A percentile compares a stretch with the other conserved stretches of the same genome.
These are phyloP conservation scores for Sinosuthora webbiana DNA, from an alignment of 2,113 vertebrate genomes.

Conservation along the genomic window DNA sequence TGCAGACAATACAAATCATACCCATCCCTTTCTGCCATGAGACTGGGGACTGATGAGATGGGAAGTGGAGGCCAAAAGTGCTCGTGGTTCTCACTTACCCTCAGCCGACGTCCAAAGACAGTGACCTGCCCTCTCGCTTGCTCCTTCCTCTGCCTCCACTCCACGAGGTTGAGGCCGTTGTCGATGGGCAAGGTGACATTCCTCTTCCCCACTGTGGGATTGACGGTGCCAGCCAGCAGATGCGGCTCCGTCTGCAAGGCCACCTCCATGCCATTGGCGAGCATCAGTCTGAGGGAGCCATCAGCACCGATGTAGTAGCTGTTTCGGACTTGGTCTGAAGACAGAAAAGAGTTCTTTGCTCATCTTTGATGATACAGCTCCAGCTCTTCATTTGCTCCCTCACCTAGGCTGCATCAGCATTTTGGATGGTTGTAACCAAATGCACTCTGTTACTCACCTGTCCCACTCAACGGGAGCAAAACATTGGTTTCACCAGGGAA, in stretches of 20 bases:
- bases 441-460: not conserved
- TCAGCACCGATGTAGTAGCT: conserved; percentile 96
- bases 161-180: conserved; percentile 94
- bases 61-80: not conserved
- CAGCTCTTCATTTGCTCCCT: not conserved
- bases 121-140: conserved; percentile 94
- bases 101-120: conserved; percentile 90
- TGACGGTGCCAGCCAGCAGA: conserved; percentile 92
- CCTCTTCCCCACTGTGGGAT: conserved; percentile 93
- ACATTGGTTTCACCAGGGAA: not conserved
- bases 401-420: not conserved
- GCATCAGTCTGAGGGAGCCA: conserved; percentile 88
- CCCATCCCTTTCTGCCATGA: not conserved
- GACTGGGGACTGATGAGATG: not conserved
- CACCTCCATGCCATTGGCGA: conserved; percentile 97
- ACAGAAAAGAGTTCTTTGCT: not conserved
- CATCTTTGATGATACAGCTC: not conserved
- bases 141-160: conserved; percentile 97
- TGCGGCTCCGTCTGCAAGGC: conserved; percentile 95
- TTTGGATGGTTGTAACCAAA: not conserved
- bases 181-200: conserved; percentile 96
- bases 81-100: conserved; percentile 77
- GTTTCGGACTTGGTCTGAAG: conserved; percentile 94
- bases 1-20: not conserved
- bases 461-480: not conserved